Conservation (phyloP, 2,888 invertebrate genomes). For the Perizoma affinitatum region DNA sequence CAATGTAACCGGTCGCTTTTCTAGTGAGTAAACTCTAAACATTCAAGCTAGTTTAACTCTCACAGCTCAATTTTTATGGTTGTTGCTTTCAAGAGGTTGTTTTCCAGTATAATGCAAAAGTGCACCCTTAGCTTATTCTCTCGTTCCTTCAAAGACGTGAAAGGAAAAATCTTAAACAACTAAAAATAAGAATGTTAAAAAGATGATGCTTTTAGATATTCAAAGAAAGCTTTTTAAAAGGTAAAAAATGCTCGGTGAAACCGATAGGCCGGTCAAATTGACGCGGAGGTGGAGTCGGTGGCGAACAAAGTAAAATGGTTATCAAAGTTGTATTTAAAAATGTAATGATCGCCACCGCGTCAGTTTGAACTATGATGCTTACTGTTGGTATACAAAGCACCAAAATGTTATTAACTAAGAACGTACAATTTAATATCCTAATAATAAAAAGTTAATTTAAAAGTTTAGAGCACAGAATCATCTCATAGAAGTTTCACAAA, state of each 20-base stretch:
- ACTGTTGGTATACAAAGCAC: no score
- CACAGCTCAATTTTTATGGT: slow-evolving; percentile 57
- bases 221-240: no score
- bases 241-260: no score
- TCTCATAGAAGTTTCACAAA: slow-evolving; percentile 20
- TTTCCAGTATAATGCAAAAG: slow-evolving; percentile 50
- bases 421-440: not conserved
- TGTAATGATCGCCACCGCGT: no score
- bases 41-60: slow-evolving; percentile 50
- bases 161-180: slow-evolving; percentile 27
- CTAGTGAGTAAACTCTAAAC: slow-evolving; percentile 33
- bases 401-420: no score
- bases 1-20: slow-evolving; percentile 4
- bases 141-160: slow-evolving; percentile 48
- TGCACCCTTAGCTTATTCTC: slow-evolving; percentile 42
- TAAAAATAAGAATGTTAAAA: no score
- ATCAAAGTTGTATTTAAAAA: no score
- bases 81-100: slow-evolving; percentile 56
- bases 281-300: no score
- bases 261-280: no score
- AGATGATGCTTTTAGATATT: no score
- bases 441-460: slow-evolving; percentile 9
- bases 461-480: slow-evolving; percentile 20
- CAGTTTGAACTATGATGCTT: no score
- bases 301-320: no score